Evolutionary conservation across 2,113 vertebrate genomes (phyloP).

Genomic region (Apodemus speciosus): DNA sequence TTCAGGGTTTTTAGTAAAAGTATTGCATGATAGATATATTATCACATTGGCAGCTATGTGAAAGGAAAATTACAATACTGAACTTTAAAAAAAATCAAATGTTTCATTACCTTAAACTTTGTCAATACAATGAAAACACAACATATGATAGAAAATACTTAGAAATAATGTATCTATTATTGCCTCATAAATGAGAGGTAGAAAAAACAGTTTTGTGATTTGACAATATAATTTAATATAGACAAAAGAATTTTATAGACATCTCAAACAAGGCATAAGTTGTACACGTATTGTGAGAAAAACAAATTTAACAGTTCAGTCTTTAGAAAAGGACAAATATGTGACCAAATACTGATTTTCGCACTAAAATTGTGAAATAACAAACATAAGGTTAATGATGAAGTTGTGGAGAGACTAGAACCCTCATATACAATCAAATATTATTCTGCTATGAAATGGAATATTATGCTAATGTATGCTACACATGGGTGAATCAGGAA

Average conservation of each 20-base stretch:
- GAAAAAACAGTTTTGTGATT: not conserved
- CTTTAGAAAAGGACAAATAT: not conserved
- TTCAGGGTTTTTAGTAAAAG: not conserved
- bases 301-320: not conserved
- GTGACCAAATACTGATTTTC: not conserved
- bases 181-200: not conserved
- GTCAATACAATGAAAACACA: not conserved
- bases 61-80: not conserved
- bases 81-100: not conserved
- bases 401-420: not conserved
- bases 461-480: not conserved
- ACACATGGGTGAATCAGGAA: not conserved
- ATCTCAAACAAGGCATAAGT: not conserved
- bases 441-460: not conserved
- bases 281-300: not conserved
- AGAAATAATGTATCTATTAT: not conserved
- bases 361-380: not conserved
- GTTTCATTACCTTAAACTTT: not conserved
- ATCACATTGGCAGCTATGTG: not conserved
- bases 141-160: not conserved
- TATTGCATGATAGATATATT: not conserved
- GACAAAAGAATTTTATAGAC: not conserved
- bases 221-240: not conserved
- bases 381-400: not conserved
- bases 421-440: not conserved